Conservation (phyloP, 2,888 invertebrate genomes). For the Hermaeophaga mercurialis region DNA sequence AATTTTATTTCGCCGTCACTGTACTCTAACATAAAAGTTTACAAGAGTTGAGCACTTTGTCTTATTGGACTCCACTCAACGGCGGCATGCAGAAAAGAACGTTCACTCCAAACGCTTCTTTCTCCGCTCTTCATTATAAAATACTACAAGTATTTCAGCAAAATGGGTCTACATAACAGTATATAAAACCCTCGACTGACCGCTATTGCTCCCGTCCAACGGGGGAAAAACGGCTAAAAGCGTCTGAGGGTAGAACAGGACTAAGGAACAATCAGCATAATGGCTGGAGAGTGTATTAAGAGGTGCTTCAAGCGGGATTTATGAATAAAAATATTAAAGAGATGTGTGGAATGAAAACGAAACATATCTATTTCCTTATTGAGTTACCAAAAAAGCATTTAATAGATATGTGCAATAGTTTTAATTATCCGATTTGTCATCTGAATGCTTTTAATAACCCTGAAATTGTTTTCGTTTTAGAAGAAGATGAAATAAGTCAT, state of each 20-base stretch:
- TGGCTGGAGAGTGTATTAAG: slow-evolving; percentile 25
- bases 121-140: slow-evolving; percentile 55
- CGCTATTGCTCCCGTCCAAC: slow-evolving; percentile 20
- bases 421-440: too few species aligned
- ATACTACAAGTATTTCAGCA: slow-evolving; percentile 50
- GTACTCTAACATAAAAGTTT: slow-evolving; percentile 17
- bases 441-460: too few species aligned
- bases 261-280: slow-evolving; percentile 42
- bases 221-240: slow-evolving; percentile 12
- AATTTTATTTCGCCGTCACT: slow-evolving; percentile 1
- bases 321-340: background rate
- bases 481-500: background rate
- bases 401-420: too few species aligned
- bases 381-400: too few species aligned
- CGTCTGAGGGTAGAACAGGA: slow-evolving; percentile 31
- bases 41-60: slow-evolving; percentile 50
- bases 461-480: too few species aligned
- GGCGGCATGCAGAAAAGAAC: slow-evolving; percentile 49
- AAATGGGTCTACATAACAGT: slow-evolving; percentile 52
- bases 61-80: slow-evolving; percentile 53
- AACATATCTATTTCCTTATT: too few species aligned
- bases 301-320: slow-evolving; percentile 1
- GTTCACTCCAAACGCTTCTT: slow-evolving; percentile 46
- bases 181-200: slow-evolving; percentile 47
- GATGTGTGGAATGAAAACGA: background rate